These are phyloP conservation scores for Trachelus stipa DNA, from an alignment of 2,888 invertebrate genomes.

Conservation along the genomic window DNA sequence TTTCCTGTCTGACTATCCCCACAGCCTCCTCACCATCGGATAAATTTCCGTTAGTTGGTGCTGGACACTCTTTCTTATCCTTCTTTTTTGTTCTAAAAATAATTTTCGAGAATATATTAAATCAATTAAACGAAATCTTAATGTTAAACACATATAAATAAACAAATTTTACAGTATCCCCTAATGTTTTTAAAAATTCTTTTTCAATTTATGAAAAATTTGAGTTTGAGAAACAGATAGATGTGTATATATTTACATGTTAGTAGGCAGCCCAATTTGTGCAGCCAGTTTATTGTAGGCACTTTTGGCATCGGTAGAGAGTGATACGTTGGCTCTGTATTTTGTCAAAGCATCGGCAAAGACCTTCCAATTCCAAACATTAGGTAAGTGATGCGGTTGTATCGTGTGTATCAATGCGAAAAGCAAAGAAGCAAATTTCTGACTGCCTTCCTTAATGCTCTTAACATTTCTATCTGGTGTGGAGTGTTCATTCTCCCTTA, in stretches of 20 bases:
- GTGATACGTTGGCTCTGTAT: slow-evolving; percentile 59
- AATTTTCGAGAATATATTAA: slow-evolving; percentile 8
- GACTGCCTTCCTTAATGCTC: slow-evolving; percentile 65
- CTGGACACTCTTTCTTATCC: slow-evolving; percentile 37
- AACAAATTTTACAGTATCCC: not conserved
- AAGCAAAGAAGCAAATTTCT: slow-evolving; percentile 71
- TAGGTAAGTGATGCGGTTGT: slow-evolving; percentile 50
- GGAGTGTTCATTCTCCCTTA: slow-evolving; percentile 54
- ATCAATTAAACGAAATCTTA: not conserved
- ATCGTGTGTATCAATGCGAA: slow-evolving; percentile 69
- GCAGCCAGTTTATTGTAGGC: slow-evolving; percentile 67
- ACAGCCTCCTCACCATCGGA: slow-evolving; percentile 33
- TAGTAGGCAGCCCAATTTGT: slow-evolving; percentile 59
- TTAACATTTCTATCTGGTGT: slow-evolving; percentile 21
- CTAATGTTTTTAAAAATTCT: not conserved
- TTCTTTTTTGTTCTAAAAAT: slow-evolving; percentile 37
- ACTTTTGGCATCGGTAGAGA: slow-evolving; percentile 66
- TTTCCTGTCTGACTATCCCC: slow-evolving; percentile 27
- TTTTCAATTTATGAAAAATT: not conserved
- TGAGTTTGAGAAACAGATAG: not conserved
- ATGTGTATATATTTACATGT: slow-evolving; percentile 40
- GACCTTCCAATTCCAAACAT: slow-evolving; percentile 64
- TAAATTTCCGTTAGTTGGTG: slow-evolving; percentile 30
- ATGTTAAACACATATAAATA: not conserved
- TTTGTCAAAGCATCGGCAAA: slow-evolving; percentile 60